A percentile compares a stretch with the other conserved stretches of the same genome.
phyloP scores from a whole-genome alignment of 2,888 invertebrate species.

The Molorchus minor region DNA sequence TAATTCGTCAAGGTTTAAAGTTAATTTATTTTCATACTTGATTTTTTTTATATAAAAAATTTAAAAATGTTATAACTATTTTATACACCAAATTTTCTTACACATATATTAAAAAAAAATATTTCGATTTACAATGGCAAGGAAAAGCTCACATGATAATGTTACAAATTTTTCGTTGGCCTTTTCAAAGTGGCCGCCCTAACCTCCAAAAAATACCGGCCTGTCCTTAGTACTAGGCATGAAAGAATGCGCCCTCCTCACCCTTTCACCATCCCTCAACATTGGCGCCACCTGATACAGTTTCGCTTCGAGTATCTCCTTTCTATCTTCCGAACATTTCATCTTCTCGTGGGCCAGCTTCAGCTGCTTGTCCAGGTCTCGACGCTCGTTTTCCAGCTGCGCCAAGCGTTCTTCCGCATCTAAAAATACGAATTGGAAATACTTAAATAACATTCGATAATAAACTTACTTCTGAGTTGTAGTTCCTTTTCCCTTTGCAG shows the following conservation, averaged over 20 bases:
- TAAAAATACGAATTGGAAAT: conserved; percentile 52
- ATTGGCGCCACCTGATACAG: conserved; percentile 67
- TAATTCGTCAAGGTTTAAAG: too few species aligned
- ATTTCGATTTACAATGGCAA: too few species aligned
- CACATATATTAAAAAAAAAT: too few species aligned
- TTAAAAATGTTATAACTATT: too few species aligned
- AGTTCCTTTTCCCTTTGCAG: conserved; percentile 76
- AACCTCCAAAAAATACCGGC: conserved; percentile 61
- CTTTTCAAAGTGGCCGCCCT: conserved; percentile 57
- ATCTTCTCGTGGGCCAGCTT: conserved; percentile 75
- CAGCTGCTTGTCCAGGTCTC: conserved; percentile 75
- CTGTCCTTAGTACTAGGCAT: conserved; percentile 72
- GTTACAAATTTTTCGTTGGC: conserved; percentile 39
- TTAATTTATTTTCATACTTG: too few species aligned
- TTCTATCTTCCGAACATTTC: conserved; percentile 71
- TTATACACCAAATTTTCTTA: too few species aligned
- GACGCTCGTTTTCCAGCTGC: conserved; percentile 76
- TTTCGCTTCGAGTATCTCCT: conserved; percentile 68
- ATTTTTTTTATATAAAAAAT: too few species aligned
- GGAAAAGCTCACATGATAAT: too few species aligned
- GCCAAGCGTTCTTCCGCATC: conserved; percentile 77
- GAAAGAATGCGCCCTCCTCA: conserved; percentile 75
- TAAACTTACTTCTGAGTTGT: conserved; percentile 70
- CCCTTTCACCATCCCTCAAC: conserved; percentile 67
- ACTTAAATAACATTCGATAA: background rate